Evolutionary conservation across 2,888 invertebrate species (phyloP).

Genomic region (Mesorhabditis spiculigera): DNA sequence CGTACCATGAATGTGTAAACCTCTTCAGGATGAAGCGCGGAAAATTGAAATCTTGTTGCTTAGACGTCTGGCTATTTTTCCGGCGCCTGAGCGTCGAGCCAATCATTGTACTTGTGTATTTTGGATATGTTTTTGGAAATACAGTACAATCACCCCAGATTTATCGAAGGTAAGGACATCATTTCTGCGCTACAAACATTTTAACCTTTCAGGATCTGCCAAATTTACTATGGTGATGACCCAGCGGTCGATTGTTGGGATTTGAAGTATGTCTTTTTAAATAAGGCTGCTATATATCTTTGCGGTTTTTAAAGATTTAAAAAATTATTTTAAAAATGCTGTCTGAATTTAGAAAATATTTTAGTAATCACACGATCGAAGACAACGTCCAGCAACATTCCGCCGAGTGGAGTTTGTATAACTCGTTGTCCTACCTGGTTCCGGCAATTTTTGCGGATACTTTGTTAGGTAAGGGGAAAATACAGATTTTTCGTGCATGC

Average conservation of each 20-base stretch:
- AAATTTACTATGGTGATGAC: constrained; percentile 29
- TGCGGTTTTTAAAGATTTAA: background rate
- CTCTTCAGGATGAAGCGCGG: background rate
- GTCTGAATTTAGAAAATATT: background rate
- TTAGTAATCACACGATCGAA: constrained; percentile 18
- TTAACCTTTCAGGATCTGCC: constrained; percentile 25
- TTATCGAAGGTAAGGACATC: constrained; percentile 23
- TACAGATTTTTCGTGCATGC: too few relatives aligned
- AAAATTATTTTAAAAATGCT: background rate
- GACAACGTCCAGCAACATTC: constrained; percentile 28
- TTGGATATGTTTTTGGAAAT: constrained; percentile 41
- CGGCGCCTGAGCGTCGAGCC: constrained; percentile 26
- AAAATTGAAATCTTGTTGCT: background rate
- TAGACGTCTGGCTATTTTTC: background rate
- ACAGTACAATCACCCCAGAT: constrained; percentile 35
- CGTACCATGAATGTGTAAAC: too few relatives aligned
- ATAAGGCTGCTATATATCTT: background rate
- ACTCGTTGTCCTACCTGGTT: constrained; percentile 20
- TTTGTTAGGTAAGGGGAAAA: constrained; percentile 19
- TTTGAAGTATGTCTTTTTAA: constrained; percentile 14
- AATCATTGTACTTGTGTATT: constrained; percentile 34
- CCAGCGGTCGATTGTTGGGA: constrained; percentile 21
- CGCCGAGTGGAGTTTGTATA: constrained; percentile 36
- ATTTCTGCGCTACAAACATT: background rate
- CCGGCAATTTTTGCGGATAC: constrained; percentile 32